Conservation (phyloP, 2,113 vertebrate genomes). For the Arizona elegans region DNA sequence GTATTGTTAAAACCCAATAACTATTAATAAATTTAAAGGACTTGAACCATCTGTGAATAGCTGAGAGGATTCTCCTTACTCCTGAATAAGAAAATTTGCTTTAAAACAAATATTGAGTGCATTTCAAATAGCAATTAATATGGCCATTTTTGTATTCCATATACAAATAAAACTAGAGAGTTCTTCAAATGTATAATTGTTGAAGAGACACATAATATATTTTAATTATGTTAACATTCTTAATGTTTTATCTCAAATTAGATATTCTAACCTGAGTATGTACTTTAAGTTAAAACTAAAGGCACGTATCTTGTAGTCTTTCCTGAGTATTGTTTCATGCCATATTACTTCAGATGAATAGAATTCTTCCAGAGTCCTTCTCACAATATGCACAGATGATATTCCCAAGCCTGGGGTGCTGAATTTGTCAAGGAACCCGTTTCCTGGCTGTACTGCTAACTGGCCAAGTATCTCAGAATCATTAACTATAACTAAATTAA, state of each 20-base stretch:
- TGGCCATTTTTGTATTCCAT: neutral
- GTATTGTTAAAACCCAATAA: constrained; percentile 7
- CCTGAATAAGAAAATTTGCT: neutral
- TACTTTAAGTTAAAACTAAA: neutral
- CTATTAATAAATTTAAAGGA: neutral
- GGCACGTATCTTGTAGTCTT: neutral
- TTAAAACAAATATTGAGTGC: neutral
- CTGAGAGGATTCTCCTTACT: neutral
- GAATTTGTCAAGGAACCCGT: too few relatives aligned
- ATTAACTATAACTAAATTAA: too few relatives aligned
- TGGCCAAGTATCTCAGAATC: too few relatives aligned
- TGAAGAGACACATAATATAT: neutral
- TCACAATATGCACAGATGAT: neutral
- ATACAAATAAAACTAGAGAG: neutral
- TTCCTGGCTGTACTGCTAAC: too few relatives aligned
- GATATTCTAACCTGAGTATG: neutral
- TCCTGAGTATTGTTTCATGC: neutral
- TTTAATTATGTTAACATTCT: neutral
- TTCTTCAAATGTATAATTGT: neutral
- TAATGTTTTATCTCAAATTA: neutral
- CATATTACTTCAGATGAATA: neutral
- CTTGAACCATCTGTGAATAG: neutral
- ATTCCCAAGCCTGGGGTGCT: too few relatives aligned
- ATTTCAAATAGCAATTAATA: neutral
- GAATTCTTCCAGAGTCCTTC: neutral